Percentiles rank a stretch among this genome's conserved stretches.
phyloP scores from a whole-genome alignment of 2,888 invertebrate genomes.

The Chesias legatella region DNA sequence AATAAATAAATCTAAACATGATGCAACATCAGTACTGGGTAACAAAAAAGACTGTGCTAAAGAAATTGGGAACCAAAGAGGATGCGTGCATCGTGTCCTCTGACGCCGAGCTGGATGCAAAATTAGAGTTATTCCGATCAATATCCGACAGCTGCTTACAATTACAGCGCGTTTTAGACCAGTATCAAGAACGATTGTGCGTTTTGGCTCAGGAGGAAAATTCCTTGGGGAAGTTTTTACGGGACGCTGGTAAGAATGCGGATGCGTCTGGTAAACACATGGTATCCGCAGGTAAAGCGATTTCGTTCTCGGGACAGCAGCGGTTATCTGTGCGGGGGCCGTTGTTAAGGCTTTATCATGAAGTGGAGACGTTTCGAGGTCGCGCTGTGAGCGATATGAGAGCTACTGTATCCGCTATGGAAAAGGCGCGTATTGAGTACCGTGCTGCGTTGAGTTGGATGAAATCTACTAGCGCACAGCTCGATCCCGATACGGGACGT shows the following conservation, averaged over 20 bases:
- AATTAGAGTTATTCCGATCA: slow-evolving; percentile 95
- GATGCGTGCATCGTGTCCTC: slow-evolving; percentile 98
- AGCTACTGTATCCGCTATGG: slow-evolving; percentile 95
- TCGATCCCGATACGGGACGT: slow-evolving; percentile 98
- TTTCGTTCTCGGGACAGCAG: slow-evolving; percentile 95
- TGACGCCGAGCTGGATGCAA: slow-evolving; percentile 97
- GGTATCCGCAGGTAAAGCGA: slow-evolving; percentile 87
- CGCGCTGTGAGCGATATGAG: slow-evolving; percentile 96
- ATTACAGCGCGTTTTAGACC: slow-evolving; percentile 92
- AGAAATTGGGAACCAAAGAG: slow-evolving; percentile 97
- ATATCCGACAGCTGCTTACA: slow-evolving; percentile 94
- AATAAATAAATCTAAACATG: slow-evolving; percentile 40
- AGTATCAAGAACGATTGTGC: slow-evolving; percentile 95
- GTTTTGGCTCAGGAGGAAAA: slow-evolving; percentile 97
- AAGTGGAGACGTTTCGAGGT: slow-evolving; percentile 97
- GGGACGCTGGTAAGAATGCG: slow-evolving; percentile 94
- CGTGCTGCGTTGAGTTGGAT: slow-evolving; percentile 98
- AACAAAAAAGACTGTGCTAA: slow-evolving; percentile 95
- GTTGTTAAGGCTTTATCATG: slow-evolving; percentile 92
- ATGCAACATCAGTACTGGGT: slow-evolving; percentile 99
- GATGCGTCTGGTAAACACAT: slow-evolving; percentile 87
- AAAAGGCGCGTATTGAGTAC: slow-evolving; percentile 96
- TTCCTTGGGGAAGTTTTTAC: slow-evolving; percentile 94
- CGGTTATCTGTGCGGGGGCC: slow-evolving; percentile 92
- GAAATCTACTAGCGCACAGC: slow-evolving; percentile 96